Evolutionary conservation across 2,888 invertebrate species (phyloP).

Genomic region (Megaustenia siamemsis): DNA sequence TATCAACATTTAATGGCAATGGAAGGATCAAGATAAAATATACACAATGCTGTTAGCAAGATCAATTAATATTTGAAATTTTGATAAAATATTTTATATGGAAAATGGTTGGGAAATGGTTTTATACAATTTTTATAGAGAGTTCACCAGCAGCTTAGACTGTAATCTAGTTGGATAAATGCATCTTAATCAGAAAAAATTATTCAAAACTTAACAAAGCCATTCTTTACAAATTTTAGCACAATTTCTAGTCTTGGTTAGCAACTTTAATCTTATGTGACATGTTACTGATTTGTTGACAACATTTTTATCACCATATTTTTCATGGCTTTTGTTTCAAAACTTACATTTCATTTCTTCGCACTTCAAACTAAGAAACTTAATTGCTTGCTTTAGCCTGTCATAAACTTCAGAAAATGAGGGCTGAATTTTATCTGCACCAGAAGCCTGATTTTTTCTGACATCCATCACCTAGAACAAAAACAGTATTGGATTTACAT

Average conservation of each 20-base stretch:
- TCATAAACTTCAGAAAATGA: neutral
- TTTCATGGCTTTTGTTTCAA: neutral
- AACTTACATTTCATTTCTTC: neutral
- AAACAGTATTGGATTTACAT: neutral
- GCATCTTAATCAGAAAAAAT: neutral
- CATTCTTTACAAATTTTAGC: neutral
- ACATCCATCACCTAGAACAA: neutral
- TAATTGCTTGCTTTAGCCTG: neutral
- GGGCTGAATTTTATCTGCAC: neutral
- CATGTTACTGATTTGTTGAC: neutral
- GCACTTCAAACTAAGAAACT: neutral
- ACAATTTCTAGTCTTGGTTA: neutral
- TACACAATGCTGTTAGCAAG: too few relatives aligned
- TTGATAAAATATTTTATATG: too few relatives aligned
- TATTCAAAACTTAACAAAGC: neutral
- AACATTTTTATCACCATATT: neutral
- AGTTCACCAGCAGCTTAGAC: too few relatives aligned
- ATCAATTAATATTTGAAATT: too few relatives aligned
- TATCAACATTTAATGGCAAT: too few relatives aligned
- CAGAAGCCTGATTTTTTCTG: neutral
- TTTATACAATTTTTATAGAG: too few relatives aligned
- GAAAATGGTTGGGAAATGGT: too few relatives aligned
- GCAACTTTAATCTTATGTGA: neutral
- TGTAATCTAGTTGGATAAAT: neutral
- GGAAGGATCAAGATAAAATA: too few relatives aligned